Evolutionary conservation across 2,888 invertebrate species (phyloP).

Genomic region (Rhagonycha lutea): DNA sequence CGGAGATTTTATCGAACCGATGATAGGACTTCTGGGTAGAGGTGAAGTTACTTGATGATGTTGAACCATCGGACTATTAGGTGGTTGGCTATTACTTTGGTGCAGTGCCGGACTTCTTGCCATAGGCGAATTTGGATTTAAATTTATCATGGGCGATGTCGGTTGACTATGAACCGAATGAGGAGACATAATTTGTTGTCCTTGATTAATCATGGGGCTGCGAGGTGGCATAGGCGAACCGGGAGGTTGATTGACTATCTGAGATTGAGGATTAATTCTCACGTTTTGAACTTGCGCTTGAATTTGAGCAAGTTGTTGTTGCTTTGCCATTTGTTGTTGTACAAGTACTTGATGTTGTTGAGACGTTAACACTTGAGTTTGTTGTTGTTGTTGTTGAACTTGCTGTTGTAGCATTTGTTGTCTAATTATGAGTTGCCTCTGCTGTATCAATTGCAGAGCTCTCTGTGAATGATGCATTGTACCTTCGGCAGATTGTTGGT

Average conservation of each 20-base stretch:
- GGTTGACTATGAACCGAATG: slow-evolving; percentile 53
- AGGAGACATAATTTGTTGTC: slow-evolving; percentile 52
- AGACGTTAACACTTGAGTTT: slow-evolving; percentile 46
- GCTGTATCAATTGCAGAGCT: slow-evolving; percentile 49
- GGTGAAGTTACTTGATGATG: slow-evolving; percentile 45
- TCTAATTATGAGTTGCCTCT: slow-evolving; percentile 44
- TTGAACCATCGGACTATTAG: slow-evolving; percentile 54
- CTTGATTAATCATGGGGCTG: slow-evolving; percentile 55
- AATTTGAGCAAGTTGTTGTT: slow-evolving; percentile 52
- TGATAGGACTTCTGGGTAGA: slow-evolving; percentile 50
- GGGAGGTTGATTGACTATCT: slow-evolving; percentile 55
- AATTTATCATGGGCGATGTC: slow-evolving; percentile 55
- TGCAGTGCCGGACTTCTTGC: slow-evolving; percentile 63
- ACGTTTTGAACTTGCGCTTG: slow-evolving; percentile 39
- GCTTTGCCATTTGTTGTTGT: slow-evolving; percentile 47
- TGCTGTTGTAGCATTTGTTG: slow-evolving; percentile 52
- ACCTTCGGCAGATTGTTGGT: slow-evolving; percentile 54
- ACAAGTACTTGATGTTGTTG: slow-evolving; percentile 53
- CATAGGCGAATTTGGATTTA: slow-evolving; percentile 63
- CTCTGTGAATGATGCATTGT: slow-evolving; percentile 54
- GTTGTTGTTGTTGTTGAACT: slow-evolving; percentile 39
- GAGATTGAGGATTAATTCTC: slow-evolving; percentile 47
- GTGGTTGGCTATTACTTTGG: slow-evolving; percentile 44
- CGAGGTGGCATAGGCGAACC: slow-evolving; percentile 61
- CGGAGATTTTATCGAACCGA: slow-evolving; percentile 55